Base-by-base conservation (phyloP, 2,888 invertebrate species). In the Strigamia maritima region DNA sequence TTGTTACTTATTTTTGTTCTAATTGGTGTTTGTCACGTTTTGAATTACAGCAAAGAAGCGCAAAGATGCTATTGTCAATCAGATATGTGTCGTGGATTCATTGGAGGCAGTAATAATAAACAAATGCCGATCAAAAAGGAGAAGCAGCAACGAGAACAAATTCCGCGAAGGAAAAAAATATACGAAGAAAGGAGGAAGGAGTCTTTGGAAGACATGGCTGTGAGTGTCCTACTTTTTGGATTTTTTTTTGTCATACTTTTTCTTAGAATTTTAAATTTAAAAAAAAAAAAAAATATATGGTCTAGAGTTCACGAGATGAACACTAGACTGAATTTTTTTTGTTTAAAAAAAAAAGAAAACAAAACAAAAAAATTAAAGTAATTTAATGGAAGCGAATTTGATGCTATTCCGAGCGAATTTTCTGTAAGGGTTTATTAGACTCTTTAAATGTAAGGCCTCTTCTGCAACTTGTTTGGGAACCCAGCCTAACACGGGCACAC, bases 51-150 rank as follows among this genome's bases (percentile, higher is more conserved):
- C 7, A 94, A 96, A 87, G 94, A 95, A 85, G 97, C 98, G 0
- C 98, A 99, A 87, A 92, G 92, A 81, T 99, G 99, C 87, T 97
- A 90, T 86, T 99, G 99, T 86, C 96, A 94, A 82, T 90, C 97
- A 0, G 85, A 90, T 12, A 92, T 91, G 83, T 99, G 99, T 85
- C 91, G 96, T 28, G 98, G 99, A 0, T 97, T 94, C 93, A 94
- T 99, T 81, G 98, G 98, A 0, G 84, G 84, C 2, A 81, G 81
- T 12, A 84, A 81, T 60, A 14, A 49, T 10, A 19, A 60, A 60
- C 80, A 82, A 54, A 80, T 79, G 28, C 80, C 16, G 40, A 49
- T 79, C 26, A 79, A 79, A 74, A 82, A 79, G 78, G 80, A 80
- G 31, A 75, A 82, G 40, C 54, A 60, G 80, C 60, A 60, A 60